A percentile compares a stretch with the other conserved stretches of the same genome.
phyloP scores from a whole-genome alignment of 2,113 vertebrate genomes.

The Rousettus leschenaultii region DNA sequence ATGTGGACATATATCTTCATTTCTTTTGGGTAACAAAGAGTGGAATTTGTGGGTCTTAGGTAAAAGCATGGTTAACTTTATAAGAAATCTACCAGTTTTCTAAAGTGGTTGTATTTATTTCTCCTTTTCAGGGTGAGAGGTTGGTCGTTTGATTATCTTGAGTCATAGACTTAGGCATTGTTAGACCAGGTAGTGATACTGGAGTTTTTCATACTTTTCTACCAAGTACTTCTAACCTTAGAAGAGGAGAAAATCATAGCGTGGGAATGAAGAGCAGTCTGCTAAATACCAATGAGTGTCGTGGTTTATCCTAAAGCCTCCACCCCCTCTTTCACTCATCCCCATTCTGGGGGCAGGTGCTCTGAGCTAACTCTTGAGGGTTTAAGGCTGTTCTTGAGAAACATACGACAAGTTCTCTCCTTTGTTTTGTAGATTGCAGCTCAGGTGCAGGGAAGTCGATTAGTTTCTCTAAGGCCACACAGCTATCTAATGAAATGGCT shows the following conservation, averaged over 20 bases:
- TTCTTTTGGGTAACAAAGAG: not conserved
- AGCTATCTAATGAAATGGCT: not conserved
- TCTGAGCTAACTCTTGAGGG: not conserved
- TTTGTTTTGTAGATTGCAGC: not conserved
- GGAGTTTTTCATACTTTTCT: not conserved
- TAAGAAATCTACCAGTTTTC: not conserved
- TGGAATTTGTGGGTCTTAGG: not conserved
- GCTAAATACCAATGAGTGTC: not conserved
- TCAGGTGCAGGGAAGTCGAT: not conserved
- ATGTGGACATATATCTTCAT: not conserved
- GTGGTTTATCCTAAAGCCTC: not conserved
- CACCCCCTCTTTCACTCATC: too few relatives aligned
- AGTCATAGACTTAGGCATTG: not conserved
- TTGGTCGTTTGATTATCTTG: not conserved
- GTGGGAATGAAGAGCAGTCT: not conserved
- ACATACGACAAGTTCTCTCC: not conserved
- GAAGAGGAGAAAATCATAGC: not conserved
- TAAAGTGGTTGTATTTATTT: not conserved
- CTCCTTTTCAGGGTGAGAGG: not conserved
- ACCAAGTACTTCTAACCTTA: not conserved
- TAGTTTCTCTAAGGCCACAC: not conserved
- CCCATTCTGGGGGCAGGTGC: not conserved
- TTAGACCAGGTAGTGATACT: not conserved
- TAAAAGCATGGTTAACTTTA: not conserved
- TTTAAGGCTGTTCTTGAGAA: not conserved